Evolutionary conservation across 2,797 vertebrate genomes (phyloP).

Genomic region (Phrynocephalus vlangalii): DNA sequence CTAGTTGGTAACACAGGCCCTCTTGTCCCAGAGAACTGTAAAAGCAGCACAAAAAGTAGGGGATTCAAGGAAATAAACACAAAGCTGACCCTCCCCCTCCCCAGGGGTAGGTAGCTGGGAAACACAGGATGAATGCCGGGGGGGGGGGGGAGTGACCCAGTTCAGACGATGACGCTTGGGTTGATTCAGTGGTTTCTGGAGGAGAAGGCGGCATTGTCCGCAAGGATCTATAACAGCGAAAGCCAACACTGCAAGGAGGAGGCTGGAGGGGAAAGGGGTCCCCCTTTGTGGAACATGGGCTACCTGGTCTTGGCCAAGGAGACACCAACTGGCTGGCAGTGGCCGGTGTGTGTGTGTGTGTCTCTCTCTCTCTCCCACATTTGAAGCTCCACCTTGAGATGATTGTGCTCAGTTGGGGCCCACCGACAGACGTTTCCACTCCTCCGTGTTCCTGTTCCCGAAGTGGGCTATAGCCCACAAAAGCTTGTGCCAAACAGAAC

Average conservation of each 20-base stretch:
- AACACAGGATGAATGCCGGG: not conserved
- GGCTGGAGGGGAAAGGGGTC: no score
- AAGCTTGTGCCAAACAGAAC: no score
- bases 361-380: no score
- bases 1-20: slow-evolving; percentile 35
- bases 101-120: slow-evolving; percentile 7
- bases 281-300: not conserved
- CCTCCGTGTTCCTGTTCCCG: no score
- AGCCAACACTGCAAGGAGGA: not conserved
- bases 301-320: not conserved
- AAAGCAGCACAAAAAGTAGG: not conserved
- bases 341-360: not conserved
- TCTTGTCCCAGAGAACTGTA: slow-evolving; percentile 20
- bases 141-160: not conserved
- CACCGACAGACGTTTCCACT: no score
- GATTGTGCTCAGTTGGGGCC: no score
- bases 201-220: not conserved
- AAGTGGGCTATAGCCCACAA: no score
- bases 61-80: not conserved
- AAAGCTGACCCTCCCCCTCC: not conserved
- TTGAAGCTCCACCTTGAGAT: not conserved
- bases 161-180: not conserved
- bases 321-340: not conserved
- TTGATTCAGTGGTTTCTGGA: not conserved
- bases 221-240: not conserved